phyloP scores from a whole-genome alignment of 2,797 vertebrate species.

The Petrocephalus schoutedeni region DNA sequence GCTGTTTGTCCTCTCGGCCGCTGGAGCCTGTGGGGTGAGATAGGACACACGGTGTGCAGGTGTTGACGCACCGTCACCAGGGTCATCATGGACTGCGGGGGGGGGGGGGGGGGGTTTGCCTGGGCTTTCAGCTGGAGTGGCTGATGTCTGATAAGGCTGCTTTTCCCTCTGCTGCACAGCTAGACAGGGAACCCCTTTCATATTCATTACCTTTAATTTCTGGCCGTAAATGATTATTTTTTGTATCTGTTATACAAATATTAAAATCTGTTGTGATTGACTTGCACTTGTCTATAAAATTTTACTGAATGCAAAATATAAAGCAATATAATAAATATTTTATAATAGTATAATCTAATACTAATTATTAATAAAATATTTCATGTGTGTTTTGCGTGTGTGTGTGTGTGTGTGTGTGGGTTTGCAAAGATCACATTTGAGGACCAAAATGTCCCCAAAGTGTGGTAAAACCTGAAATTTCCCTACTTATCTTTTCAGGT shows the following conservation, averaged over 20 bases:
- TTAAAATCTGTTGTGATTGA: background rate
- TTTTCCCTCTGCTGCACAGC: constrained; percentile 43
- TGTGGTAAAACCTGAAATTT: too few species aligned
- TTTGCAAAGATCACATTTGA: too few species aligned
- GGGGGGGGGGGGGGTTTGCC: background rate
- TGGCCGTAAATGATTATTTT: background rate
- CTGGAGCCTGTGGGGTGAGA: constrained; percentile 58
- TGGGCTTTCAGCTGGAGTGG: constrained; percentile 34
- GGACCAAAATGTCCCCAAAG: too few species aligned
- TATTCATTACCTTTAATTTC: constrained; percentile 30
- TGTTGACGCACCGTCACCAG: background rate
- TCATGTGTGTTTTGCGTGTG: too few species aligned
- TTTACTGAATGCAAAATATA: background rate
- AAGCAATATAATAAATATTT: background rate
- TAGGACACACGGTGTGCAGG: constrained; percentile 35
- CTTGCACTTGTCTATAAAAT: background rate
- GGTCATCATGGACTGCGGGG: background rate
- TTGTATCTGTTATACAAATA: background rate
- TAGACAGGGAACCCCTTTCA: constrained; percentile 31
- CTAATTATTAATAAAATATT: background rate
- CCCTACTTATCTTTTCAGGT: too few species aligned
- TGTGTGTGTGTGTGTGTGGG: background rate
- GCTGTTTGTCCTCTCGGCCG: constrained; percentile 53
- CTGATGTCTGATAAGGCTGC: constrained; percentile 51
- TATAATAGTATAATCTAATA: background rate